These are phyloP conservation scores for Sebastes wilsoni DNA, from an alignment of 2,797 vertebrate genomes.

Conservation along the genomic window DNA sequence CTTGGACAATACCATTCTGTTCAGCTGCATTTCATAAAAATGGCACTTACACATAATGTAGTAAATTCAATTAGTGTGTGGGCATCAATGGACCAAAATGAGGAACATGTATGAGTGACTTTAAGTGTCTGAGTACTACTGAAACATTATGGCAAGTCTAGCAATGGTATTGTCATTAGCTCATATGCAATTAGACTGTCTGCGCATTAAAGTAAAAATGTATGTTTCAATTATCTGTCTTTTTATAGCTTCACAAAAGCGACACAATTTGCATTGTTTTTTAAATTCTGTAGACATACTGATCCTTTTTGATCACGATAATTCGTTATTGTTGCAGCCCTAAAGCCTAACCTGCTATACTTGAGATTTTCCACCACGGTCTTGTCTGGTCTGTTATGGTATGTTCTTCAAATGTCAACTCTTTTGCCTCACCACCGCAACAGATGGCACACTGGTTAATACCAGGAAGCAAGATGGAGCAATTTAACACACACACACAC, in stretches of 20 bases:
- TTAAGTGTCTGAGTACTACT: too few species aligned
- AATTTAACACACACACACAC: constrained; percentile 3
- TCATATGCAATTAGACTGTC: too few species aligned
- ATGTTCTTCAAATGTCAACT: constrained; percentile 52
- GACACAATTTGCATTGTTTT: background rate
- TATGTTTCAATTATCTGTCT: too few species aligned
- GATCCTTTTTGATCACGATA: background rate
- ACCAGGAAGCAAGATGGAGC: constrained; percentile 36
- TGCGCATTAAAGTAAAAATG: too few species aligned
- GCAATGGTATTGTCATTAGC: too few species aligned
- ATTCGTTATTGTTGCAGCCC: background rate
- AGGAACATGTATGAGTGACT: too few species aligned
- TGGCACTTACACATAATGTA: too few species aligned
- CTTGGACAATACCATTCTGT: background rate
- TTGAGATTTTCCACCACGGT: constrained; percentile 6
- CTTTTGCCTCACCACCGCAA: constrained; percentile 49
- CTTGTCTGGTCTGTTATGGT: constrained; percentile 21
- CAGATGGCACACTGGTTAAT: constrained; percentile 69
- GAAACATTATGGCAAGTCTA: too few species aligned
- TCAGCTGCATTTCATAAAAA: too few species aligned
- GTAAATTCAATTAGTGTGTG: too few species aligned
- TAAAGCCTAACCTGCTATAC: background rate
- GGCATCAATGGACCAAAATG: too few species aligned
- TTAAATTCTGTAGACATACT: background rate
- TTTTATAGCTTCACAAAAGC: too few species aligned